Percentiles rank a stretch among this genome's conserved stretches.
These are phyloP conservation scores for Cinclus mexicanus DNA, from an alignment of 2,113 vertebrate genomes.

Conservation along the genomic window DNA sequence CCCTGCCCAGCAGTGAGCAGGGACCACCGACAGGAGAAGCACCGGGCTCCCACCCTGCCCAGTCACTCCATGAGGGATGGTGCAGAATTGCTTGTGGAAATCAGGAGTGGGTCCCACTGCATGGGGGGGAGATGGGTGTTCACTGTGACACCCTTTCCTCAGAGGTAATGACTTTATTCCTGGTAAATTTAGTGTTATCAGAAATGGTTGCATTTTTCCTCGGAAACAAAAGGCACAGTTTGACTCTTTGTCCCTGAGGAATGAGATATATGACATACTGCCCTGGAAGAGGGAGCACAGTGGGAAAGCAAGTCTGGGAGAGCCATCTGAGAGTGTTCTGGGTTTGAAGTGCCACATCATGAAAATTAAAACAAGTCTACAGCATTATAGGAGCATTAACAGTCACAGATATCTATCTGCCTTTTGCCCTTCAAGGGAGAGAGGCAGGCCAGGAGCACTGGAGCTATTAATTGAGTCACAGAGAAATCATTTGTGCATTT, in stretches of 20 bases:
- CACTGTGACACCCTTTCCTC: neutral
- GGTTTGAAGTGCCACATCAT: neutral
- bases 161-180: neutral
- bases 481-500: conserved; percentile 17
- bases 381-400: neutral
- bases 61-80: fast-evolving
- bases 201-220: neutral
- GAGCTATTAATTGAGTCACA: conserved; percentile 20
- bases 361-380: neutral
- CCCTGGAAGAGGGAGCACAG: neutral
- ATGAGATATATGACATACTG: neutral
- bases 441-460: neutral
- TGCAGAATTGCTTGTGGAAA: fast-evolving
- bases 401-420: neutral
- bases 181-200: neutral
- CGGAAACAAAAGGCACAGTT: neutral
- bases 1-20: neutral
- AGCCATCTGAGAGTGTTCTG: neutral
- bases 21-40: neutral
- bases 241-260: neutral
- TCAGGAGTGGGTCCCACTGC: neutral
- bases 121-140: neutral
- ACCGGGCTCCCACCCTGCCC: fast-evolving
- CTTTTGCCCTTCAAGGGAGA: conserved; percentile 45
- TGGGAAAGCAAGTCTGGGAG: neutral